phyloP scores from a whole-genome alignment of 2,888 invertebrate genomes.

The Orthosia gothica region DNA sequence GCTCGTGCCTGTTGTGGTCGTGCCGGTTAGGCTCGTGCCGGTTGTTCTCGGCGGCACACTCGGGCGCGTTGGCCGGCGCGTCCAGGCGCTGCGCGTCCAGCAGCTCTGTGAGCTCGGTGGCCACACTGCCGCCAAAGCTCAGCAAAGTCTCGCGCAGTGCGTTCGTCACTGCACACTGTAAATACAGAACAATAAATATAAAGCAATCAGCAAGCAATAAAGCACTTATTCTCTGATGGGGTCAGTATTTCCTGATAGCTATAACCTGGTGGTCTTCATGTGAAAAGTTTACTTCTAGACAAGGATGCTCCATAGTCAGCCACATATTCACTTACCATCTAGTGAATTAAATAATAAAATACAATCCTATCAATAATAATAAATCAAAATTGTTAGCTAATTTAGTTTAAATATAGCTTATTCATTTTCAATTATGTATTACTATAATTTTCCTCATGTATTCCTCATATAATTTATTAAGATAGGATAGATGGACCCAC shows the following conservation, averaged over 20 bases:
- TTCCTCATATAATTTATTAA: too few species aligned
- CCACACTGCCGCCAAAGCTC: slow-evolving; percentile 86
- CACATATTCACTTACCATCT: neutral
- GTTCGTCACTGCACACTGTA: slow-evolving; percentile 88
- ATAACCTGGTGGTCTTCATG: too few species aligned
- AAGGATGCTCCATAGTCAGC: neutral
- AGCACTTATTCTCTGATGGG: neutral
- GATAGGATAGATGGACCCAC: too few species aligned
- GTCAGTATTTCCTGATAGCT: too few species aligned
- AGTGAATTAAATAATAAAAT: neutral
- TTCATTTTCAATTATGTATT: too few species aligned
- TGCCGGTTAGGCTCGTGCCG: slow-evolving; percentile 76
- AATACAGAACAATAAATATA: slow-evolving; percentile 13
- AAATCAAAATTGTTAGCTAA: neutral
- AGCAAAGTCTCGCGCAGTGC: slow-evolving; percentile 87
- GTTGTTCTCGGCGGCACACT: slow-evolving; percentile 74
- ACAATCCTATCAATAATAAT: neutral
- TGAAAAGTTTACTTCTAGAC: neutral
- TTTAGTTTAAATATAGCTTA: neutral
- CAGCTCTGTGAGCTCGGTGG: slow-evolving; percentile 80
- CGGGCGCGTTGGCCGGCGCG: slow-evolving; percentile 51
- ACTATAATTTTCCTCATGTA: too few species aligned
- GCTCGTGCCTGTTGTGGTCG: slow-evolving; percentile 68
- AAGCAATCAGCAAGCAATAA: too few species aligned
- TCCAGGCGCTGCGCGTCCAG: slow-evolving; percentile 72